Conservation (phyloP, 1,140 invertebrate genomes). For the Diachasmimorpha longicaudata region DNA sequence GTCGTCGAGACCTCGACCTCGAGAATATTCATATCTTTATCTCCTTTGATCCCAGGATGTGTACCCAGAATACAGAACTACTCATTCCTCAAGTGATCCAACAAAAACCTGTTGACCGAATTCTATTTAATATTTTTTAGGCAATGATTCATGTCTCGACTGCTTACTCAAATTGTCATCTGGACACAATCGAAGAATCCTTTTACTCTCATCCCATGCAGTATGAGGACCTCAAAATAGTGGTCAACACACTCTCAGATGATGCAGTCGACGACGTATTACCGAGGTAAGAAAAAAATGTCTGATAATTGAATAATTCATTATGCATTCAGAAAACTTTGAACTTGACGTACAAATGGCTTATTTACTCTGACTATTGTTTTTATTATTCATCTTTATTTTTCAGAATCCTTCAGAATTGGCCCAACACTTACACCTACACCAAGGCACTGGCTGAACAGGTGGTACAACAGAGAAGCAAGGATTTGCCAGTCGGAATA, state of each 20-base stretch:
- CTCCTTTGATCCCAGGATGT: not conserved
- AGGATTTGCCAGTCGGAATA: slow-evolving; percentile 71
- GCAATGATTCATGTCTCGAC: slow-evolving; percentile 74
- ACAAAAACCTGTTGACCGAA: not conserved
- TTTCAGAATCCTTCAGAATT: slow-evolving; percentile 67
- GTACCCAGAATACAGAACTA: not conserved
- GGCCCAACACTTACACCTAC: slow-evolving; percentile 79
- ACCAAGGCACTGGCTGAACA: slow-evolving; percentile 77
- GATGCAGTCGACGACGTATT: slow-evolving; percentile 61
- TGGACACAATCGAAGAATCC: slow-evolving; percentile 65
- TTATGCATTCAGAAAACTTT: not conserved
- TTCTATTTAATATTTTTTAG: slow-evolving; percentile 48
- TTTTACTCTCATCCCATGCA: slow-evolving; percentile 74
- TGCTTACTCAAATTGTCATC: slow-evolving; percentile 72
- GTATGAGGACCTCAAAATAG: slow-evolving; percentile 67
- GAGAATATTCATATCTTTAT: not conserved
- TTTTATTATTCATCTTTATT: not conserved
- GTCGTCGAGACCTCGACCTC: not conserved
- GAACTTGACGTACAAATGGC: not conserved
- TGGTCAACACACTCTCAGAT: slow-evolving; percentile 65
- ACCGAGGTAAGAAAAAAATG: slow-evolving; percentile 59
- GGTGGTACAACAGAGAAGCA: slow-evolving; percentile 64
- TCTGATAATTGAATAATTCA: slow-evolving; percentile 9
- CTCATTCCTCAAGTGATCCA: not conserved
- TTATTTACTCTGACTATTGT: not conserved